Base-by-base conservation (phyloP, 1,140 invertebrate genomes). In the Panulirus ornatus region DNA sequence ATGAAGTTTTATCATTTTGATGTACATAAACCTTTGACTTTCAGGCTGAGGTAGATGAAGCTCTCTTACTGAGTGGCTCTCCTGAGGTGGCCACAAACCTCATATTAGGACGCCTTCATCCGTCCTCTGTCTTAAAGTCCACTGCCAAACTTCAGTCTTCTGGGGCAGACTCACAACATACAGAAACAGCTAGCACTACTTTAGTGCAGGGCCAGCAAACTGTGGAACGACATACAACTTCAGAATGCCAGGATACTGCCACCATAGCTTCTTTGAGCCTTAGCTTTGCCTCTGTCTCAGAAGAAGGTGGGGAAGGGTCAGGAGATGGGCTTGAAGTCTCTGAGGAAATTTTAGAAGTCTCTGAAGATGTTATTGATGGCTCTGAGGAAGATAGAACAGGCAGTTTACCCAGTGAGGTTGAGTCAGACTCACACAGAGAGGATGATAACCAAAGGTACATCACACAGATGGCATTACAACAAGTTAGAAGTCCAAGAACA, bases 51-150 rank as follows among this genome's bases (percentile, higher is more conserved):
- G 76, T 89, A 27, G 87, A 89, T 75, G 63, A 75, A 42, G 87
- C 87, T 42, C 70, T 89, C 9, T 47, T 89, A n/a, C 6, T 54
- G 70, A 89, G 87, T 58, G 63, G 47, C 6, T 75, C 66, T 54
- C 58, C 87, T n/a, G 87, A 89, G n/a, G 58, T 89, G n/a, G 87
- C 87, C 19, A 89, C 87, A 3, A 75, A 58, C 78, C 76, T 89
- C 47, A 89, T 89, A 1, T 38, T 89, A 1, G 87, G 87, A 16
- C 79, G 70, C 27, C 66, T 83, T 38, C 66, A 89, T 51, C 87
- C 87, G 6, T 84, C 87, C 30, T 47, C 81, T 30, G 47, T 89
- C 34, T 44, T 89, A 14, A 47, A 36, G 9, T 54, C 87, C 34
- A 27, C 42, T 30, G 44, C 30, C 0, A 34, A 47, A n/a, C 2